Conservation (phyloP, 2,113 vertebrate genomes). For the Micromys minutus region DNA sequence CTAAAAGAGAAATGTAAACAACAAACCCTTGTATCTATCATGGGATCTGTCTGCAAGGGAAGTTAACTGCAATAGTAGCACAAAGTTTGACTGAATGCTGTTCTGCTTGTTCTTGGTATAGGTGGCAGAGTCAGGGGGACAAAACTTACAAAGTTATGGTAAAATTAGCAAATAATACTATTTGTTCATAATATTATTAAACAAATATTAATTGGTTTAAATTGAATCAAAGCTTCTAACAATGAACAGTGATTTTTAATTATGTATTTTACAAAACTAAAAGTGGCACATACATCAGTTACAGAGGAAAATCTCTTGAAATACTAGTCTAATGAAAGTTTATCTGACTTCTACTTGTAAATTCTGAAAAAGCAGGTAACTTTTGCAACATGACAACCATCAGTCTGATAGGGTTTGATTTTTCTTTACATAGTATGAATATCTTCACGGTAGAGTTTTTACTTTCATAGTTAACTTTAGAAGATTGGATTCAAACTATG, state of each 20-base stretch:
- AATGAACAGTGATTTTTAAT: slow-evolving; percentile 65
- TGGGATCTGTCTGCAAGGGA: not conserved
- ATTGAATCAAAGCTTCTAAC: slow-evolving; percentile 44
- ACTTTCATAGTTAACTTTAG: not conserved
- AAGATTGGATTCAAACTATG: not conserved
- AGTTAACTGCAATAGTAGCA: not conserved
- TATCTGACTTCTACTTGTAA: slow-evolving; percentile 46
- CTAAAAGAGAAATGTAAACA: not conserved
- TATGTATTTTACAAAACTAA: slow-evolving; percentile 51
- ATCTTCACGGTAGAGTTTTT: not conserved
- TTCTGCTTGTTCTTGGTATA: not conserved
- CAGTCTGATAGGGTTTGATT: not conserved
- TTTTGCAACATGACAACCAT: slow-evolving; percentile 29
- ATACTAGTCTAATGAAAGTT: slow-evolving; percentile 44
- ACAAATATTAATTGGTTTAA: not conserved
- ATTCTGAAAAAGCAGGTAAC: not conserved
- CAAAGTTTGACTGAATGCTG: not conserved
- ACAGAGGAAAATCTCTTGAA: slow-evolving; percentile 31
- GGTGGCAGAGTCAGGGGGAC: not conserved
- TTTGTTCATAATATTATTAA: not conserved
- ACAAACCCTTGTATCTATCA: not conserved
- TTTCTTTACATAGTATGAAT: not conserved
- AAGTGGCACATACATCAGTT: slow-evolving; percentile 24
- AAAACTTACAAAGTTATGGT: not conserved
- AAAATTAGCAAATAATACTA: not conserved